Percentiles rank a stretch among this genome's conserved stretches.
These are phyloP conservation scores for Sesamia nonagrioides DNA, from an alignment of 1,140 invertebrate species.

Conservation along the genomic window DNA sequence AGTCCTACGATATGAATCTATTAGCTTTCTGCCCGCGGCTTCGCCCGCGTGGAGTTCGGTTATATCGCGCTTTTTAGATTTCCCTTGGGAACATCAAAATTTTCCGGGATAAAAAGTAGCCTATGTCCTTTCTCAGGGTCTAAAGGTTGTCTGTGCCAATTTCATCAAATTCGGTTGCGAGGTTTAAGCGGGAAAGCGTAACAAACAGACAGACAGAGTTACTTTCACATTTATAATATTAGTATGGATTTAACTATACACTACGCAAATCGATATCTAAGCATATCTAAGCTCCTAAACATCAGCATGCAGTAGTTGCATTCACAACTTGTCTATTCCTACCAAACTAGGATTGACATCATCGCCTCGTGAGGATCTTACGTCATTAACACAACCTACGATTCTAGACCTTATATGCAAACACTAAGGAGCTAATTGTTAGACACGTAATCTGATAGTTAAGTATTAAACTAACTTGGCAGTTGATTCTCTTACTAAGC, in stretches of 20 bases:
- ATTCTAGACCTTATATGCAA: constrained; percentile 20
- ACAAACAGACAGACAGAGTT: too few relatives aligned
- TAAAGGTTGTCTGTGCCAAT: too few relatives aligned
- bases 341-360: constrained; percentile 56
- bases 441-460: constrained; percentile 9
- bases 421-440: constrained; percentile 21
- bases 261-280: neutral
- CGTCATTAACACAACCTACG: constrained; percentile 36
- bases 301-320: constrained; percentile 48
- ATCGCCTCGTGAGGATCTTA: constrained; percentile 46
- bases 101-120: too few relatives aligned
- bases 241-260: neutral
- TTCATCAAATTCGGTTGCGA: too few relatives aligned
- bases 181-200: too few relatives aligned
- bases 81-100: too few relatives aligned
- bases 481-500: constrained; percentile 6
- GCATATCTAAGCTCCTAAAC: neutral
- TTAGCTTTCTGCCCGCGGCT: too few relatives aligned
- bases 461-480: constrained; percentile 6
- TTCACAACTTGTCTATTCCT: neutral
- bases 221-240: too few relatives aligned
- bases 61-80: too few relatives aligned
- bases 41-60: too few relatives aligned
- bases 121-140: too few relatives aligned
- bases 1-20: too few relatives aligned